phyloP scores from a whole-genome alignment of 2,888 invertebrate species.

The Podotricha telesiphe region DNA sequence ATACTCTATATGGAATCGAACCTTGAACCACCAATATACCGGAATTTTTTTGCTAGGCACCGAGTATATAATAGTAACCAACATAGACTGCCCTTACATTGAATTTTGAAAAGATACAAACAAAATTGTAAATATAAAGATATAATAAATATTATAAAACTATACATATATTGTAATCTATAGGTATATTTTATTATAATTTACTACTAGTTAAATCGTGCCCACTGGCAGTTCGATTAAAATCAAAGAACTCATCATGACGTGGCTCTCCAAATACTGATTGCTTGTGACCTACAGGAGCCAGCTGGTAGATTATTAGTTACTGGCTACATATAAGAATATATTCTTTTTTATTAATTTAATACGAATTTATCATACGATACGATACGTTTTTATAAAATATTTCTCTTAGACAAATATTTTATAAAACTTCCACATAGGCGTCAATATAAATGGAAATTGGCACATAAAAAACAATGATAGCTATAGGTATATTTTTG shows the following conservation, averaged over 20 bases:
- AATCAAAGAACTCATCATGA: conserved; percentile 19
- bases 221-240: background rate
- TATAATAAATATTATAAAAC: too few relatives aligned
- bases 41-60: too few relatives aligned
- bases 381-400: too few relatives aligned
- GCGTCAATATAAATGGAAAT: background rate
- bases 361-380: too few relatives aligned
- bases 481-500: background rate
- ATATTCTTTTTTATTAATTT: too few relatives aligned
- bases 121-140: too few relatives aligned
- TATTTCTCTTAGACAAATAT: too few relatives aligned
- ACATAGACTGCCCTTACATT: too few relatives aligned
- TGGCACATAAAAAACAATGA: background rate
- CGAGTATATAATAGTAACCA: too few relatives aligned
- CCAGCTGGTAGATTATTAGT: background rate
- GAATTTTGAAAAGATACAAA: too few relatives aligned
- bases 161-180: too few relatives aligned
- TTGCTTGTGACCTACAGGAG: conserved; percentile 15
- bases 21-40: too few relatives aligned
- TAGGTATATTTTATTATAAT: background rate
- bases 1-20: background rate
- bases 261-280: conserved; percentile 12
- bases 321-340: background rate
- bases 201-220: conserved; percentile 23
- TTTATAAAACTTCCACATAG: background rate